These are phyloP conservation scores for Allolobophora icterica DNA, from an alignment of 2,888 invertebrate species.

Conservation along the genomic window DNA sequence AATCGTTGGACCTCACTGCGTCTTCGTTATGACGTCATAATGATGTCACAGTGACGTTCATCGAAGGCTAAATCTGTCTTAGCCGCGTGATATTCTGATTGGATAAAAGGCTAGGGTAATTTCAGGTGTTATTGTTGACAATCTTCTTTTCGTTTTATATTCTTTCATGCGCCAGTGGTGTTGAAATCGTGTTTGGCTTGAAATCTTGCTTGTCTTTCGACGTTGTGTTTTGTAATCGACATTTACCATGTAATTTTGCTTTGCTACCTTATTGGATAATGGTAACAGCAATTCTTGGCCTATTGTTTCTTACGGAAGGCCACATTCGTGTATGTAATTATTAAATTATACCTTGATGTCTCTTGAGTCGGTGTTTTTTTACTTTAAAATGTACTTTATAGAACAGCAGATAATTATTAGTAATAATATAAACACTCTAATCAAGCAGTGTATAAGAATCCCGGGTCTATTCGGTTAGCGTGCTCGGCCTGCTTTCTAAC, in stretches of 20 bases:
- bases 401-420: neutral
- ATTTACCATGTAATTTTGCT: neutral
- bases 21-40: neutral
- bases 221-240: conserved; percentile 4
- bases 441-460: too few relatives aligned
- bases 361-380: neutral
- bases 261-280: neutral
- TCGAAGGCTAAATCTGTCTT: neutral
- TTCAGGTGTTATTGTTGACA: neutral
- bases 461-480: too few relatives aligned
- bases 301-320: neutral
- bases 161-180: conserved; percentile 9
- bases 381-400: neutral
- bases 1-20: neutral
- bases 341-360: neutral
- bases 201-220: conserved; percentile 7
- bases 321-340: neutral
- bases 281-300: neutral
- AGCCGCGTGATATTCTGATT: conserved; percentile 11
- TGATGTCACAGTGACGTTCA: neutral
- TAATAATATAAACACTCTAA: neutral
- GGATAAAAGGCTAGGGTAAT: conserved; percentile 14
- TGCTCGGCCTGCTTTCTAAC: too few relatives aligned
- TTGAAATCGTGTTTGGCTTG: conserved; percentile 10
- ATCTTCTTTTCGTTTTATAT: neutral